Evolutionary conservation across 1,140 invertebrate species (phyloP), one percentile per base, ranked within the genome.

Genomic region (Hestina assimilis): DNA sequence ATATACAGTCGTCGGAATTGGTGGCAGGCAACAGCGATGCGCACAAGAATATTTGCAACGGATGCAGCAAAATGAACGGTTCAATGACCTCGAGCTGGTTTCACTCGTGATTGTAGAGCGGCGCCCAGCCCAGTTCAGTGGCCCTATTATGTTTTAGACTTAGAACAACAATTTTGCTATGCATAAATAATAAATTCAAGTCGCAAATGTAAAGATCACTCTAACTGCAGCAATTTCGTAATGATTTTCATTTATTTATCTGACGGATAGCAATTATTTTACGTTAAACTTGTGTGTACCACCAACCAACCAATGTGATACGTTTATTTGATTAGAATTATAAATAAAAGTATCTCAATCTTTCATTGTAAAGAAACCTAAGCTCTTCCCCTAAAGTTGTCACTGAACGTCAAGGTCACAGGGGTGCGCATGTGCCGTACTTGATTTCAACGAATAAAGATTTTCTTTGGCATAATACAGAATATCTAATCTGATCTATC

Each of bases 21-120:
- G 81, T 79, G 75, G 77, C 75, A 70, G 72, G 77, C 74, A 75
- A 78, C 66, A 75, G 64, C 77, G 76, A 82, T 83, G 83, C 79
- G 72, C 78, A 66, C 66, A 76, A 70, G 69, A 79, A 68, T 87
- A 86, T 86, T 87, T 84, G 84, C 84, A 87, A 84, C 80, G 83
- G 83, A 87, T 87, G 84, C 84, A 87, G 84, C 78, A 73, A 87
- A 87, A 86, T 86, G 83, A 79, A 78, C 70, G 84, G 84, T 83
- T 86, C 84, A 68, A 76, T 76, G 81, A 86, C 79, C 83, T 79
- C 77, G 63, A 77, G 62, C 70, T 59, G 79, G 83, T 87, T 87
- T 87, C 83, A 86, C 84, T 86, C 75, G 75, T 77, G 75, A 61
- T 60, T 67, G 59, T 71, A 69, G 73, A 81, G 59, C 72, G 76